Evolutionary conservation across 2,113 vertebrate genomes (phyloP), one percentile per base, ranked within the genome.

Genomic region (Pygoscelis adeliae): DNA sequence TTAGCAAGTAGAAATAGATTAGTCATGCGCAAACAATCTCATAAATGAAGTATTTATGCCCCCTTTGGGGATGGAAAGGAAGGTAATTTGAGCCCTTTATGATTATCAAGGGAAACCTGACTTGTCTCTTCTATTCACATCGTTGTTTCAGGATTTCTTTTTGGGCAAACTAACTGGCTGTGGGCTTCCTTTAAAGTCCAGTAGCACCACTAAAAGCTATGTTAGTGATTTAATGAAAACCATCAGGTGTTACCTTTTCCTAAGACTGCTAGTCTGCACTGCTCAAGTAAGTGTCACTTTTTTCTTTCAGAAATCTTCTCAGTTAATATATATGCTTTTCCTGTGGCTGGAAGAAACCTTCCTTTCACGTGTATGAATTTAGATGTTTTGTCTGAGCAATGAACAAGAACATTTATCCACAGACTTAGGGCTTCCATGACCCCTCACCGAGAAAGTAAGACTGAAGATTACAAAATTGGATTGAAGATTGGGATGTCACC

Each of bases 21-120:
- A 97, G 95, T 96, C 96, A 97, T 93, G 97, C 91, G 27, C 96
- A 97, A 96, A 96, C 94, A 96, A 91, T 94, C 96, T 94, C 84
- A 72, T 96, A 95, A 97, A 96, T 93, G 96, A 94, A 95, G 95
- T 96, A 91, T 97, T 96, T 96, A 97, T 96, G 86, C 92, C 72
- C 93, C 95, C 95, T 87, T 96, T 96, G 95, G 94, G 97, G 96
- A 96, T 61, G 67, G 79, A 94, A 94, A 93, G 90, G 92, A 95
- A 95, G 88, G 93, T 92, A 97, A 96, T 96, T 82, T 82, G 90
- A 97, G 76, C 56, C 91, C 83, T 95, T 84, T 80, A 63, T 81
- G 89, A 83, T 87, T 96, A 87, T 70, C 96, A 85, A 47, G 95
- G 96, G 95, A 94, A 95, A 95, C 71, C 66, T 90, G 81, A 47